Percentiles rank a stretch among this genome's conserved stretches.
Conservation (phyloP, 2,797 vertebrate genomes). For the Channallabes apus region DNA sequence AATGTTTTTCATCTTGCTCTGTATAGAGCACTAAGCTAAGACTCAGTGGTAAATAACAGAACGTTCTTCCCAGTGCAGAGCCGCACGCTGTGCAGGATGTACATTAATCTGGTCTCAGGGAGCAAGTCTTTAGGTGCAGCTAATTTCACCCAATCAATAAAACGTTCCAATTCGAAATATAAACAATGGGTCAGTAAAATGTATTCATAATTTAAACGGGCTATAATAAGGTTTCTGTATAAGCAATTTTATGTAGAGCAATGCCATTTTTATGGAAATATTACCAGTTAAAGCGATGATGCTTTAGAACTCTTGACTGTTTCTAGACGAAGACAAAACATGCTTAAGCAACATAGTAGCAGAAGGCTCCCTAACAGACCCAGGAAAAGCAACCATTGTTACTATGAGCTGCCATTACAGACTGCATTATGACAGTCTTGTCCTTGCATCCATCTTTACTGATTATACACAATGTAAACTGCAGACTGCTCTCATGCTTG, state of each 20-base stretch:
- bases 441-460: constrained; percentile 19
- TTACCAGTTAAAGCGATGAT: constrained; percentile 34
- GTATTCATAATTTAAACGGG: background rate
- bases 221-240: constrained; percentile 11
- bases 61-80: constrained; percentile 38
- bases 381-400: background rate
- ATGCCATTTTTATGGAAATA: constrained; percentile 12
- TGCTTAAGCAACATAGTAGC: constrained; percentile 28
- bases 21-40: background rate
- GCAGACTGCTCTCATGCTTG: background rate
- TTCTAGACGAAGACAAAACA: constrained; percentile 31
- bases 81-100: constrained; percentile 33
- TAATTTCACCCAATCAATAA: constrained; percentile 27
- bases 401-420: background rate
- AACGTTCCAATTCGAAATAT: background rate
- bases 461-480: background rate
- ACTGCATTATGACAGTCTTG: constrained; percentile 10
- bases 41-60: constrained; percentile 13
- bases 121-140: constrained; percentile 42
- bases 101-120: constrained; percentile 46
- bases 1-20: constrained; percentile 9
- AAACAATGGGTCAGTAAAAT: background rate
- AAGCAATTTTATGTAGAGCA: background rate
- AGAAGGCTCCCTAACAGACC: constrained; percentile 28
- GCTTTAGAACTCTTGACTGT: constrained; percentile 48